A percentile compares a stretch with the other conserved stretches of the same genome.
Conservation (phyloP, 2,113 vertebrate genomes). For the Pelodiscus sinensis region DNA sequence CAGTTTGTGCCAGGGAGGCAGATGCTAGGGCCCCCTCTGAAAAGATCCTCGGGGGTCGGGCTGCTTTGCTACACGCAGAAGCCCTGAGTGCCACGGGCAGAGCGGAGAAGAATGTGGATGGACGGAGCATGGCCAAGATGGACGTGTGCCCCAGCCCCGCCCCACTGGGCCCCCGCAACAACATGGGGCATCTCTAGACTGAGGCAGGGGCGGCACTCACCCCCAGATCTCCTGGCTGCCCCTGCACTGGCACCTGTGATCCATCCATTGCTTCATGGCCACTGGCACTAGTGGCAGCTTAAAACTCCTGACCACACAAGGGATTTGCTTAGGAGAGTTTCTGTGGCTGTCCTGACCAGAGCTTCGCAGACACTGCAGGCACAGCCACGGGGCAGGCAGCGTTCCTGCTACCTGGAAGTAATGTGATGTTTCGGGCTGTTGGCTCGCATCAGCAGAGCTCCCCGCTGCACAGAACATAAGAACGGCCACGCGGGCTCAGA, state of each 20-base stretch:
- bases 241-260: not conserved
- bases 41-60: not conserved
- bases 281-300: not conserved
- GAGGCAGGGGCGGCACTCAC: not conserved
- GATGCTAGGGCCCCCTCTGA: not conserved
- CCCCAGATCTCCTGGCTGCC: too few relatives aligned
- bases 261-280: too few relatives aligned
- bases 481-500: too few relatives aligned
- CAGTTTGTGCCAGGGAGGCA: not conserved
- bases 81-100: not conserved
- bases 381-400: too few relatives aligned
- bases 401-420: too few relatives aligned
- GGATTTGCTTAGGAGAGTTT: not conserved
- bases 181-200: not conserved
- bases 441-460: too few relatives aligned
- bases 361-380: too few relatives aligned
- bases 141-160: not conserved
- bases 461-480: not conserved
- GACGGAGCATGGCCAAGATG: not conserved
- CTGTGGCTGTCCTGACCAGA: too few relatives aligned
- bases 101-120: not conserved
- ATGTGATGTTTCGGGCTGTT: not conserved
- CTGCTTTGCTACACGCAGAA: not conserved
- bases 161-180: not conserved
- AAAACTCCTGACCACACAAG: not conserved